Base-by-base conservation (phyloP, 2,113 vertebrate genomes). In the Oreochromis tanganicae region DNA sequence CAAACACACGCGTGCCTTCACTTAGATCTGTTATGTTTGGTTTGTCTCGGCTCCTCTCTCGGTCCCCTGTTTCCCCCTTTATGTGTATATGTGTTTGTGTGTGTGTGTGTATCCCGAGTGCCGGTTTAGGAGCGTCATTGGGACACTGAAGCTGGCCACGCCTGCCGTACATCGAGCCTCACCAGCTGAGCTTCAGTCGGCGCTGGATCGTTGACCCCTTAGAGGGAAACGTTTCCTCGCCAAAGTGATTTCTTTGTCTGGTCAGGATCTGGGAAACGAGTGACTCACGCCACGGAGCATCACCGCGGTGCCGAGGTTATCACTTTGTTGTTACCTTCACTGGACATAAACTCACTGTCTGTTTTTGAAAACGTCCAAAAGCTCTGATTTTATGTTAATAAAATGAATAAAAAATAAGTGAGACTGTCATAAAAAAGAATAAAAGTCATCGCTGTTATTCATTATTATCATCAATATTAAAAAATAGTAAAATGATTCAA, bases 81-180 rank as follows among this genome's bases (percentile, higher is more conserved):
- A 34, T 34, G 13, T 59, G 56, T 59, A 59, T 59, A 5, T 6
- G 32, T 36, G 59, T 63, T 19, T 63, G 29, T 57, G 57, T 32
- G 27, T 38, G 36, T 38, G 8, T 0, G 32, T 0, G 61, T n/a
- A 12, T 66, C 32, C 17, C 4, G 17, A 36, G 36, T 11, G 59
- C 59, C 19, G 9, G 32, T 10, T 66, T n/a, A 56, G n/a, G 11
- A 24, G 12, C 54, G 21, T 56, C 54, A 56, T 24, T 6, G n/a
- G n/a, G 54, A 24, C n/a, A 32, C 59, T 63, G 59, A 21, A 21
- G n/a, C 52, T 54, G 29, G 59, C 16, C 59, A 63, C 9, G 32
- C 54, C 32, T 63, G 59, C 59, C 5, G 32, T 1, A 12, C 59
- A 36, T 36, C 4, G 10, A 66, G 61, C 32, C 61, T 38, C 17